Conservation (phyloP, 2,797 vertebrate genomes). For the Euphonia xanthogaster region DNA sequence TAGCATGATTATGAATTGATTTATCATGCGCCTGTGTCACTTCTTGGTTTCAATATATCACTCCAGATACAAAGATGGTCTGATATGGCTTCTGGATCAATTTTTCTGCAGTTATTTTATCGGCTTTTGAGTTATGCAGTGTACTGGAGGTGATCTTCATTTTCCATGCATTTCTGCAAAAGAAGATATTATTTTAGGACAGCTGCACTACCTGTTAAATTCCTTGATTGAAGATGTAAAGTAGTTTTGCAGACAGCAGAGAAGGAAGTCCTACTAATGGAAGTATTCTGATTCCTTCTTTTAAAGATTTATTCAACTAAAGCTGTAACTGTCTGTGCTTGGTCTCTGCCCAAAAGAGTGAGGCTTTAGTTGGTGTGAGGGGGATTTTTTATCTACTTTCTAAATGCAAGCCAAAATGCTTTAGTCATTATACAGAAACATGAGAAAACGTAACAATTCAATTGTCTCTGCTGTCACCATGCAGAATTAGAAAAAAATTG, state of each 20-base stretch:
- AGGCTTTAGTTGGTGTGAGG: not conserved
- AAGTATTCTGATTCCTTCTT: not conserved
- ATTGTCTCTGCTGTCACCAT: not conserved
- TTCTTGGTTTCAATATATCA: not conserved
- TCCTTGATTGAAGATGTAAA: not conserved
- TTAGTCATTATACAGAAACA: not conserved
- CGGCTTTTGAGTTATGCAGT: not conserved
- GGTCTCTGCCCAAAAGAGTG: not conserved
- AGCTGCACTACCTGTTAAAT: not conserved
- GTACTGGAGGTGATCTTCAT: not conserved
- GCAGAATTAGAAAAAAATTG: not conserved
- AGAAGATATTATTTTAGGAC: not conserved
- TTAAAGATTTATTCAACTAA: not conserved
- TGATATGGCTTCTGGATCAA: not conserved
- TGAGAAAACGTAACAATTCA: not conserved
- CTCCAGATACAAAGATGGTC: not conserved
- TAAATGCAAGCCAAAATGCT: not conserved
- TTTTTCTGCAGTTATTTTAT: not conserved
- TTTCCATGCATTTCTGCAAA: not conserved
- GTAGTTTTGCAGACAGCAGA: not conserved
- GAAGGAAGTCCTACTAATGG: not conserved
- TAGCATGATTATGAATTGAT: not conserved
- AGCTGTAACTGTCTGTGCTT: not conserved
- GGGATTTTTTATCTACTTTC: not conserved
- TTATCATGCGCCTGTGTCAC: not conserved